Evolutionary conservation across 2,113 vertebrate genomes (phyloP).

Genomic region (Cisticola juncidis): DNA sequence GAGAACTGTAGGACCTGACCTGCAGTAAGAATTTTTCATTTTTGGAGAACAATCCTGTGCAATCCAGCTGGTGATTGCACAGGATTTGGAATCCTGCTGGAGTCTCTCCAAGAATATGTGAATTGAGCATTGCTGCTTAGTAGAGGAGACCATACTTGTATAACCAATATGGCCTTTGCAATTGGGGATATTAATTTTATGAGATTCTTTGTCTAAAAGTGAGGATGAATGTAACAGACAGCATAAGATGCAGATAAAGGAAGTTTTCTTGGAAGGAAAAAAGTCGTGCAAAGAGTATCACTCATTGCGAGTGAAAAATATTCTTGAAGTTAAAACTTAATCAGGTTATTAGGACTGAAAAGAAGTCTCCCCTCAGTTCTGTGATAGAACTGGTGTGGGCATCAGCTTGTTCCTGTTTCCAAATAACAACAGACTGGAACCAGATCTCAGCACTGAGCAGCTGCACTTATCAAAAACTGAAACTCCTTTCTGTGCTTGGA

Average conservation of each 20-base stretch:
- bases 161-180: not conserved
- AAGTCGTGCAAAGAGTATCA: not conserved
- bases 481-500: not conserved
- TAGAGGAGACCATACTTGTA: not conserved
- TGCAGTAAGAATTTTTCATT: not conserved
- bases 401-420: not conserved
- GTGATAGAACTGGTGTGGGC: not conserved
- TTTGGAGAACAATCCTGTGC: not conserved
- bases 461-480: not conserved
- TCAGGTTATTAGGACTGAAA: not conserved
- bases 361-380: not conserved
- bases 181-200: not conserved
- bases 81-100: not conserved
- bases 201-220: not conserved
- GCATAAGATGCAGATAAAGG: not conserved
- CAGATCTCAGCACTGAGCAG: not conserved
- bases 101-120: not conserved
- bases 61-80: not conserved
- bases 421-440: not conserved
- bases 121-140: not conserved
- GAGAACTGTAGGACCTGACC: not conserved
- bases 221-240: rapidly evolving
- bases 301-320: not conserved
- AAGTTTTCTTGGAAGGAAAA: not conserved
- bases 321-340: not conserved